Base-by-base conservation (phyloP, 2,888 invertebrate species). In the Brachyptera risi region DNA sequence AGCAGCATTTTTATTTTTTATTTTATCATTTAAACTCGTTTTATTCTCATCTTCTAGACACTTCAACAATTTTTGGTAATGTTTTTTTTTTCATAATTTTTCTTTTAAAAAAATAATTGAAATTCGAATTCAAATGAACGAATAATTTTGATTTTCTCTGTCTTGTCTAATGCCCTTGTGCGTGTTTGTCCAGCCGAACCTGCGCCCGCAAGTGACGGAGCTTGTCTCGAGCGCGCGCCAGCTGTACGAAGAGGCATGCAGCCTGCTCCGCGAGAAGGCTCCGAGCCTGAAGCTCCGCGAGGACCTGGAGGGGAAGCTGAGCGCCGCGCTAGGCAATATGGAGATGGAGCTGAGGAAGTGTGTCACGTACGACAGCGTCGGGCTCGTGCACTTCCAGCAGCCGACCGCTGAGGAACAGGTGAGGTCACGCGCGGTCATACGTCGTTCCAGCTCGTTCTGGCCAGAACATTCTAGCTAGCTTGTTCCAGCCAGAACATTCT, bases 121-220 rank as follows among this genome's bases (percentile, higher is more conserved):
- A n/a, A n/a, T n/a, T n/a, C n/a, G n/a, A n/a, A n/a, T n/a, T n/a
- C n/a, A n/a, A n/a, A n/a, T n/a, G n/a, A n/a, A n/a, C n/a, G n/a
- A n/a, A n/a, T n/a, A n/a, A n/a, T n/a, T n/a, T n/a, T n/a, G n/a
- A n/a, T n/a, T n/a, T n/a, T n/a, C n/a, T n/a, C n/a, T n/a, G n/a
- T n/a, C n/a, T n/a, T n/a, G n/a, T n/a, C n/a, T n/a, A n/a, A n/a
- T n/a, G n/a, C n/a, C n/a, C n/a, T n/a, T n/a, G 5, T 5, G 31
- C 11, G 31, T 31, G 5, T 5, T 23, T 1, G 69, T 71, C 59
- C 71, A 83, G 74, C 85, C 87, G 21, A 84, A 83, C 63, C 76
- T 90, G 63, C 76, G 95, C 50, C 80, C 85, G 19, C 83, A 89
- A 68, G 83, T 94, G 42, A 90, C 91, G 0, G 88, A 89, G 65